A percentile compares a stretch with the other conserved stretches of the same genome.
Evolutionary conservation across 2,888 invertebrate genomes (phyloP).

Genomic region (Stenchaetothrips biformis): DNA sequence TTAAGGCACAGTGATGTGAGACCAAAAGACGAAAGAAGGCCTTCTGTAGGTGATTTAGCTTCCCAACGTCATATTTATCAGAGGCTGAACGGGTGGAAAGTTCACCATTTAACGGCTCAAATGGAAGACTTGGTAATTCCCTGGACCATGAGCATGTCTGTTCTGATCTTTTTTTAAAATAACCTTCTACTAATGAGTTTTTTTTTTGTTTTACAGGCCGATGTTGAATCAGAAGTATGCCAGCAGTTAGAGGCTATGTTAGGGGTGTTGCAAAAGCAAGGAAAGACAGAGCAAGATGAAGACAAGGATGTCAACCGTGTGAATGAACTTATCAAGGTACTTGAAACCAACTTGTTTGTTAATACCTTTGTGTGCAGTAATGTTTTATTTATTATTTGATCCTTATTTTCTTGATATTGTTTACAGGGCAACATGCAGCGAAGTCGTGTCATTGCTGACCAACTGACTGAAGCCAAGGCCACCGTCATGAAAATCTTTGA

Average conservation of each 20-base stretch:
- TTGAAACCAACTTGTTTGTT: slow-evolving; percentile 32
- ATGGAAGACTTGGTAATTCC: slow-evolving; percentile 80
- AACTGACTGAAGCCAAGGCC: slow-evolving; percentile 79
- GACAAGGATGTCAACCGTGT: slow-evolving; percentile 50
- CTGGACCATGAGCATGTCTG: background rate
- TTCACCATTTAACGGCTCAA: slow-evolving; percentile 85
- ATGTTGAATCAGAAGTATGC: slow-evolving; percentile 53
- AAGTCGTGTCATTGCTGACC: slow-evolving; percentile 87
- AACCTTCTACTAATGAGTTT: slow-evolving; percentile 26
- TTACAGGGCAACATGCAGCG: slow-evolving; percentile 89
- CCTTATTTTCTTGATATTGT: slow-evolving; percentile 30
- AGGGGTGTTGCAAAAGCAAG: slow-evolving; percentile 44
- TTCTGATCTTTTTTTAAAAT: background rate
- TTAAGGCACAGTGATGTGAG: slow-evolving; percentile 75
- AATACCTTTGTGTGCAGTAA: background rate
- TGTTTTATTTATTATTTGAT: slow-evolving; percentile 3
- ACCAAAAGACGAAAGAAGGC: slow-evolving; percentile 78
- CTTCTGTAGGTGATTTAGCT: slow-evolving; percentile 82
- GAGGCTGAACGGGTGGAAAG: slow-evolving; percentile 91
- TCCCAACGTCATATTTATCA: slow-evolving; percentile 81
- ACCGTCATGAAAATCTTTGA: slow-evolving; percentile 87
- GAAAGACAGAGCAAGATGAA: slow-evolving; percentile 46
- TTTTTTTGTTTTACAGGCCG: slow-evolving; percentile 46
- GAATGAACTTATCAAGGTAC: slow-evolving; percentile 61
- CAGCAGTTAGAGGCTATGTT: slow-evolving; percentile 51